Base-by-base conservation (phyloP, 2,888 invertebrate species). In the Yponomeuta malinellus region DNA sequence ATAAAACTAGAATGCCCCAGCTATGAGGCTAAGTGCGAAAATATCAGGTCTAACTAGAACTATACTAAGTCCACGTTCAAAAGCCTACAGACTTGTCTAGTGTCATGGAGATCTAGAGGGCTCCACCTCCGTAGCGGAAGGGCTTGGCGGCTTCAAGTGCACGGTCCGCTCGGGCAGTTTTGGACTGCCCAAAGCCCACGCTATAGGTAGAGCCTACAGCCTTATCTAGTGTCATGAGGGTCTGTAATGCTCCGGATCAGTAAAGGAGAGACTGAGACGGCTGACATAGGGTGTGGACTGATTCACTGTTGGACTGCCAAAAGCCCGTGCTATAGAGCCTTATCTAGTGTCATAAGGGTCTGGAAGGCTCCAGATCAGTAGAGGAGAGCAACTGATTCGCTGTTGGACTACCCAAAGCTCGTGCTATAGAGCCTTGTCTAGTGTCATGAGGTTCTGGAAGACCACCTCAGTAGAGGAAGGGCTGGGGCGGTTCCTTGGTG, bases 351-450 rank as follows among this genome's bases (percentile, higher is more conserved):
- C 43, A 43, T 43, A 6, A 5, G 43, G 43, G 5, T 15, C 52
- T 52, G 52, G 10, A 15, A 1, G 10, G 5, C 23, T 23, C 52
- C 15, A 15, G 5, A 1, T 52, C 31, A 31, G 65, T 65, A 65
- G 2, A 65, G 12, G 65, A 65, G 76, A 75, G 29, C 80, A 76
- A 72, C 81, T 81, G 73, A 84, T 23, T 23, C 74, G 72, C 84
- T 85, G 76, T 85, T 87, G 69, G 88, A 85, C 76, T 88, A 86
- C 9, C 82, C 83, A 81, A 88, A 88, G 29, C 85, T 23, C 23
- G 23, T 23, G 23, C 23, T 23, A 23, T 23, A 43, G 5, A 8
- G 43, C 43, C 43, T 43, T 8, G 43, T 43, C 43, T 43, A 43
- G 43, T 43, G 43, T 43, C 43, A 43, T 43, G 43, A 5, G 43